Evolutionary conservation across 1,140 invertebrate species (phyloP).

Genomic region (Drosophila leontia): DNA sequence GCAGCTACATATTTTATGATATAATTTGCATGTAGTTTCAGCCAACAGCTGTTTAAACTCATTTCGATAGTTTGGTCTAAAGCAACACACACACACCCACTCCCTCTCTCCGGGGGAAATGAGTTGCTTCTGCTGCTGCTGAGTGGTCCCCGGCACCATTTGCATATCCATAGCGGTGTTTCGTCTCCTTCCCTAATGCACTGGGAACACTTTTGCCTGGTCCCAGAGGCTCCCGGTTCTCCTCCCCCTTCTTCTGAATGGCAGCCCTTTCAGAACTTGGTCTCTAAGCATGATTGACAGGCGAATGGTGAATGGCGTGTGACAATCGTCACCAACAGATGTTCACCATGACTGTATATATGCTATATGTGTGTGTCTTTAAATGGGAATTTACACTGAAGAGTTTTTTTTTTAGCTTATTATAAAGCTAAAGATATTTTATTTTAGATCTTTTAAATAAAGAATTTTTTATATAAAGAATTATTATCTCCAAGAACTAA

Average conservation of each 20-base stretch:
- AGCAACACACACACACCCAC: not conserved
- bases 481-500: no score
- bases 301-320: constrained; percentile 49
- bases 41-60: constrained; percentile 59
- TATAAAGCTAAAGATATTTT: not conserved
- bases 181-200: constrained; percentile 12
- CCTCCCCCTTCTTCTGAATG: not conserved
- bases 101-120: not conserved
- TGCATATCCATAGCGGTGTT: constrained; percentile 51
- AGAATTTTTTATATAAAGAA: no score
- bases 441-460: no score
- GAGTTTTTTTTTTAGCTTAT: not conserved
- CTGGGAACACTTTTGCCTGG: constrained; percentile 11
- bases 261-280: constrained; percentile 25
- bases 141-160: constrained; percentile 60
- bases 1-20: constrained; percentile 63
- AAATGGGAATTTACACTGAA: constrained; percentile 10
- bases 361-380: constrained; percentile 20
- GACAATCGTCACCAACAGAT: constrained; percentile 53
- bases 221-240: not conserved
- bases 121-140: constrained; percentile 13
- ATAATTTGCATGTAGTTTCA: constrained; percentile 76
- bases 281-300: constrained; percentile 76
- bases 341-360: constrained; percentile 10
- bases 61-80: constrained; percentile 53